These are phyloP conservation scores for Pygoscelis adeliae DNA, from an alignment of 2,113 vertebrate genomes.

Conservation along the genomic window DNA sequence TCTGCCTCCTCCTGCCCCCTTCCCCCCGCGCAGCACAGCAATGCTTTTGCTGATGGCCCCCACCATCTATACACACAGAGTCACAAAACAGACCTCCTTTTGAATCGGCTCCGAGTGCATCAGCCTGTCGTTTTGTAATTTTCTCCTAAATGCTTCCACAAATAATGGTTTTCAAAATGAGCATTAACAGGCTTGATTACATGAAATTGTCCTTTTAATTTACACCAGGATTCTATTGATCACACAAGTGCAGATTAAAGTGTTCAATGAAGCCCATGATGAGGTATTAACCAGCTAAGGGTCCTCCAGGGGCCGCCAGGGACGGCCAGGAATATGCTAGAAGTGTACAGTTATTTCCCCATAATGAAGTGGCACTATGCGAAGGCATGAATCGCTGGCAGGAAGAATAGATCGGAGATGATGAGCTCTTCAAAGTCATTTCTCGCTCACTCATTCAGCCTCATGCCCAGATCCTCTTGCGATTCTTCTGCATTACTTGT, in stretches of 20 bases:
- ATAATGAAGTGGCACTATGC: constrained; percentile 99
- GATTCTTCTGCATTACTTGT: constrained; percentile 87
- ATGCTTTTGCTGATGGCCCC: constrained; percentile 19
- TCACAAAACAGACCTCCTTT: constrained; percentile 73
- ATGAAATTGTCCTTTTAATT: constrained; percentile 99
- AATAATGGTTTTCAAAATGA: constrained; percentile 99
- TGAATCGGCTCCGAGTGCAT: constrained; percentile 78
- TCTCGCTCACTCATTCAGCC: constrained; percentile 96
- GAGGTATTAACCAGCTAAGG: constrained; percentile 99
- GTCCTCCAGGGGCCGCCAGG: constrained; percentile 86
- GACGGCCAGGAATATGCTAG: constrained; percentile 85
- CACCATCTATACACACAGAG: constrained; percentile 13
- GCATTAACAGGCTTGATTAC: constrained; percentile 99
- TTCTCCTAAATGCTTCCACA: constrained; percentile 97
- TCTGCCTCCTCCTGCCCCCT: neutral
- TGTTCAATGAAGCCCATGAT: constrained; percentile 99
- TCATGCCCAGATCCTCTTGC: constrained; percentile 88
- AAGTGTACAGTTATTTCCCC: constrained; percentile 97
- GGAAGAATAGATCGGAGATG: constrained; percentile 99
- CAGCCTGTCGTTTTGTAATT: constrained; percentile 88
- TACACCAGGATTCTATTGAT: constrained; percentile 99
- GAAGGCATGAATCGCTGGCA: constrained; percentile 94
- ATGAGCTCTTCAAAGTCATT: constrained; percentile 99
- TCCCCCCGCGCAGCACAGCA: neutral
- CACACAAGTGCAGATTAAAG: constrained; percentile 99